Conservation (phyloP, 2,888 invertebrate species). For the Hypercompe scribonia region DNA sequence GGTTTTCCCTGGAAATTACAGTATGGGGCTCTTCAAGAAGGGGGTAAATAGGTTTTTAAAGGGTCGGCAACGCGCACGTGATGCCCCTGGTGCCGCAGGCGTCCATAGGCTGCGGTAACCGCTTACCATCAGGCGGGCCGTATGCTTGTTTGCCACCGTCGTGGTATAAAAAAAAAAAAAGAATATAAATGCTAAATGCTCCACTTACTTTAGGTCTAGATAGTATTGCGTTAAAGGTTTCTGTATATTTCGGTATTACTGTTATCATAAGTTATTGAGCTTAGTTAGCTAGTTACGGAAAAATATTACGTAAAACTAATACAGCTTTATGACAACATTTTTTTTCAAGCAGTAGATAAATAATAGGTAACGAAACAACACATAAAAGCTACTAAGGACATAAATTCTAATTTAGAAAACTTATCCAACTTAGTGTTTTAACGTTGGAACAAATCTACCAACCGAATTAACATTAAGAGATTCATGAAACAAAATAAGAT, state of each 20-base stretch:
- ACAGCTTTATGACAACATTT: not conserved
- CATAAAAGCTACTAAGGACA: not conserved
- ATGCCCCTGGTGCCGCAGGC: no score
- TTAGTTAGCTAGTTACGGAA: not conserved
- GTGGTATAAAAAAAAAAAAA: no score
- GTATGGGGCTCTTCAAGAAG: no score
- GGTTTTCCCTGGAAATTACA: no score
- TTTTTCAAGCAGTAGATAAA: not conserved
- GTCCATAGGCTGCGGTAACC: no score
- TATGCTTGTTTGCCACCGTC: no score
- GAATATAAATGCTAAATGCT: no score
- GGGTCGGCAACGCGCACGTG: no score
- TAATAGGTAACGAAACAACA: no score
- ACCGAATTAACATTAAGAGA: constrained; percentile 32
- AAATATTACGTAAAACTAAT: no score
- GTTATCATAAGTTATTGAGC: not conserved
- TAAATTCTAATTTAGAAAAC: not conserved
- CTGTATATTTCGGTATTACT: not conserved
- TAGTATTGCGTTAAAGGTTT: not conserved
- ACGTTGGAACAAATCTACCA: constrained; percentile 34
- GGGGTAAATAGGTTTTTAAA: no score
- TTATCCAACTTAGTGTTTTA: not conserved
- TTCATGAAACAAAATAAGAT: constrained; percentile 31
- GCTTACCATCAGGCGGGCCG: no score
- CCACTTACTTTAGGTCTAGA: not conserved